Percentiles rank a stretch among this genome's conserved stretches.
phyloP scores from a whole-genome alignment of 2,888 invertebrate genomes.

The Cataglyphis albicans region DNA sequence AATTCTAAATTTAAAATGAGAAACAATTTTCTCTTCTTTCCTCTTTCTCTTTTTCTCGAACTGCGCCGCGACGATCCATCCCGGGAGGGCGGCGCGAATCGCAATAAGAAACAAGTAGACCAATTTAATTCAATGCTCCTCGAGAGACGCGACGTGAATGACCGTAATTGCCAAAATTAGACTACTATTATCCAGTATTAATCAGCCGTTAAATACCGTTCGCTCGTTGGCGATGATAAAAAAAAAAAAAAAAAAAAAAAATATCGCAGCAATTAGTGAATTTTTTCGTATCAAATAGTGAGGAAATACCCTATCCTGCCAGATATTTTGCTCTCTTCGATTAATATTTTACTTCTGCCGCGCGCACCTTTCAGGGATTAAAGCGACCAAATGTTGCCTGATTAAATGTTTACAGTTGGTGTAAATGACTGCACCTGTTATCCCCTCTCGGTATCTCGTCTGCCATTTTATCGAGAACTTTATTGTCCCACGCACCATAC shows the following conservation, averaged over 20 bases:
- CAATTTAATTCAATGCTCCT: conserved; percentile 52
- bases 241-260: not conserved
- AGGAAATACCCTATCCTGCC: not conserved
- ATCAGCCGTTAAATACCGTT: conserved; percentile 41
- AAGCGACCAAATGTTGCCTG: conserved; percentile 51
- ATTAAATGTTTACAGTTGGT: conserved; percentile 57
- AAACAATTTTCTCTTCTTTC: conserved; percentile 36
- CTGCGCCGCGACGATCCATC: conserved; percentile 21
- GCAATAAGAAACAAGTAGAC: conserved; percentile 54
- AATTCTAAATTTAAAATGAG: conserved; percentile 49
- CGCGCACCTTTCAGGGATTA: conserved; percentile 21
- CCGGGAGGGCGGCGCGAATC: conserved; percentile 17
- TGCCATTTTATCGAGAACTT: conserved; percentile 42
- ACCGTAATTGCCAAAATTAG: conserved; percentile 48
- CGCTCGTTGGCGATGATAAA: not conserved
- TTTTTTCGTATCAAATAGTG: conserved; percentile 24
- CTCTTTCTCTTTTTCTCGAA: too few species aligned
- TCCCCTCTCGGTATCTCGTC: not conserved
- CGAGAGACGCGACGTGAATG: conserved; percentile 36
- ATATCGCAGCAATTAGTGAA: conserved; percentile 31
- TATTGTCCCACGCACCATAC: conserved; percentile 19
- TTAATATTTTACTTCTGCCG: conserved; percentile 41
- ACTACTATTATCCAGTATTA: conserved; percentile 14
- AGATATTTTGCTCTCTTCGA: conserved; percentile 24
- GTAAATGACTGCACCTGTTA: conserved; percentile 53